Evolutionary conservation across 2,797 vertebrate genomes (phyloP).

Genomic region (Pseudomugil tenellus): DNA sequence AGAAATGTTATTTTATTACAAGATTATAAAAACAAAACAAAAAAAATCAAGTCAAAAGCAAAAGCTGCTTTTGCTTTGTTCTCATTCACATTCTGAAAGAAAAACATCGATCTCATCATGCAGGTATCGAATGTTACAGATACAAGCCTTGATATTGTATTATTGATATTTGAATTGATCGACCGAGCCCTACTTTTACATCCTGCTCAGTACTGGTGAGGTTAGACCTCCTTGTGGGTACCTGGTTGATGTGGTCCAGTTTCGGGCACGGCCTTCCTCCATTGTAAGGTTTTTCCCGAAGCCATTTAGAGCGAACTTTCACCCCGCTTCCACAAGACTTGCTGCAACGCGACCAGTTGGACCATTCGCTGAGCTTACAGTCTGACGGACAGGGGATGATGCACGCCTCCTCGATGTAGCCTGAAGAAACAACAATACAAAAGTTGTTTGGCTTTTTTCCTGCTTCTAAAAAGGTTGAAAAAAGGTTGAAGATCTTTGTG

Average conservation of each 20-base stretch:
- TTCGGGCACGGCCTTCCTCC: conserved; percentile 97
- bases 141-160: too few relatives aligned
- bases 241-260: conserved; percentile 96
- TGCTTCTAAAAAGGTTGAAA: too few relatives aligned
- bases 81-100: too few relatives aligned
- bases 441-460: background rate
- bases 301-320: conserved; percentile 98
- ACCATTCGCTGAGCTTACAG: conserved; percentile 99
- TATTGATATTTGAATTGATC: too few relatives aligned
- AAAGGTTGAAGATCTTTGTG: background rate
- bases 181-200: too few relatives aligned
- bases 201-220: too few relatives aligned
- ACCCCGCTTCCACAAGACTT: conserved; percentile 98
- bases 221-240: conserved; percentile 93
- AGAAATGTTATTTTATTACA: too few relatives aligned
- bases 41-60: too few relatives aligned
- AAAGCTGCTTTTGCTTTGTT: too few relatives aligned
- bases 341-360: conserved; percentile 98
- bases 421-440: conserved; percentile 68
- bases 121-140: too few relatives aligned
- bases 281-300: conserved; percentile 97
- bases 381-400: conserved; percentile 97
- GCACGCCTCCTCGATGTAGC: conserved; percentile 98
- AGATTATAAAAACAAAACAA: too few relatives aligned
- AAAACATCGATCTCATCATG: too few relatives aligned